phyloP scores from a whole-genome alignment of 2,888 invertebrate species.

The Volucella inflata region DNA sequence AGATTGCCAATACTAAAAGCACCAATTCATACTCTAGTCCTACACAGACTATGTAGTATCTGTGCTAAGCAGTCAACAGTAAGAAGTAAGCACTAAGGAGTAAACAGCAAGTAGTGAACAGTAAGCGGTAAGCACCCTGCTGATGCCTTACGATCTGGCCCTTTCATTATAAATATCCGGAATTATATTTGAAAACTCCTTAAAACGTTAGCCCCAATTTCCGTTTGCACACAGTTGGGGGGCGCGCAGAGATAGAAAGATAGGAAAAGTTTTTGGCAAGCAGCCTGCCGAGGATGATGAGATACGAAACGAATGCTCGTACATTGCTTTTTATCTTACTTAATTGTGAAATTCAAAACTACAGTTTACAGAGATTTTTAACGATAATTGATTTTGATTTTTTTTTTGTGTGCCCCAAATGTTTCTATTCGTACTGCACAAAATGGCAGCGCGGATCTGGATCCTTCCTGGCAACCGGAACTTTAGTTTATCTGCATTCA shows the following conservation, averaged over 20 bases:
- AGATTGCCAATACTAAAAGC: conserved; percentile 42
- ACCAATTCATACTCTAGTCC: conserved; percentile 34
- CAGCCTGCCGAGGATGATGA: conserved; percentile 7
- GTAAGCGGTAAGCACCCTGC: conserved; percentile 23
- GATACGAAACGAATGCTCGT: conserved; percentile 11
- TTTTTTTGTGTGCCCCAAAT: conserved; percentile 23
- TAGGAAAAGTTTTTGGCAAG: conserved; percentile 51
- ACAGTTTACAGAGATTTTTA: conserved; percentile 68
- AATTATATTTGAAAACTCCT: conserved; percentile 72
- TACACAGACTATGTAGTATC: too few relatives aligned
- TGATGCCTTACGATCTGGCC: conserved; percentile 52
- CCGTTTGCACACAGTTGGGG: conserved; percentile 42
- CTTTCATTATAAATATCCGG: conserved; percentile 74
- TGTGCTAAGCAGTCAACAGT: too few relatives aligned
- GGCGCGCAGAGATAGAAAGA: conserved; percentile 21
- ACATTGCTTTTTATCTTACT: conserved; percentile 70
- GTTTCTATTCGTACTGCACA: conserved; percentile 18
- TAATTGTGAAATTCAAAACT: conserved; percentile 73
- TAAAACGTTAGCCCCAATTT: conserved; percentile 72
- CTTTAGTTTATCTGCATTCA: not conserved
- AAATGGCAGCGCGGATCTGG: conserved; percentile 35
- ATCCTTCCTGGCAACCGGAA: not conserved
- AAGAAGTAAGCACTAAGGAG: too few relatives aligned
- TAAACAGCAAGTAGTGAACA: too few relatives aligned
- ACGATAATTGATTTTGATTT: conserved; percentile 68